Evolutionary conservation across 2,888 invertebrate species (phyloP).

Genomic region (Folsomia manolachei): DNA sequence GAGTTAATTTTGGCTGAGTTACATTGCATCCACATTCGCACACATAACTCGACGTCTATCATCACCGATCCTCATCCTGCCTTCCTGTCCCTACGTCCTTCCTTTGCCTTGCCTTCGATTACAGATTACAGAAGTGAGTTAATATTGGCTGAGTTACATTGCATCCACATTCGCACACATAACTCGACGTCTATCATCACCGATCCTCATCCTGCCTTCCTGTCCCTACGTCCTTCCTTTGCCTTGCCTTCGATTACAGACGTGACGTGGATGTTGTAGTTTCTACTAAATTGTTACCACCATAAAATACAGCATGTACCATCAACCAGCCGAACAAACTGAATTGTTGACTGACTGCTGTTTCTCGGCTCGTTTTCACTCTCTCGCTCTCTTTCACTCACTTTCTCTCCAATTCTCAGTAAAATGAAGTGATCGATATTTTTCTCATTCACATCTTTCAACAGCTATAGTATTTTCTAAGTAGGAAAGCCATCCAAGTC

Average conservation of each 20-base stretch:
- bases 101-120: not conserved
- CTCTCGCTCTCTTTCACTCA: not conserved
- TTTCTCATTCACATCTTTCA: constrained; percentile 10
- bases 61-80: not conserved
- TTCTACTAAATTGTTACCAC: not conserved
- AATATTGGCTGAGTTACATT: no score
- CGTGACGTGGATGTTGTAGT: not conserved
- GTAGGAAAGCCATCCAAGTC: constrained; percentile 10
- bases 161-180: not conserved
- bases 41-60: not conserved
- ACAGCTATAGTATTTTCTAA: constrained; percentile 8
- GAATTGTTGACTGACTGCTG: constrained; percentile 15
- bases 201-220: not conserved
- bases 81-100: not conserved
- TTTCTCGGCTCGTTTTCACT: constrained; percentile 12
- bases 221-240: not conserved
- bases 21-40: not conserved
- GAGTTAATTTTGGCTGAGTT: no score
- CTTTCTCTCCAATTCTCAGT: not conserved
- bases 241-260: not conserved
- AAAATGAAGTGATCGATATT: constrained; percentile 10
- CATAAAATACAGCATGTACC: no score
- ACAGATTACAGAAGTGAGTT: no score
- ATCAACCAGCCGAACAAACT: not conserved
- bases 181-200: not conserved